A percentile compares a stretch with the other conserved stretches of the same genome.
These are phyloP conservation scores for Drosophila neonasuta DNA, from an alignment of 2,888 invertebrate species.

Conservation along the genomic window DNA sequence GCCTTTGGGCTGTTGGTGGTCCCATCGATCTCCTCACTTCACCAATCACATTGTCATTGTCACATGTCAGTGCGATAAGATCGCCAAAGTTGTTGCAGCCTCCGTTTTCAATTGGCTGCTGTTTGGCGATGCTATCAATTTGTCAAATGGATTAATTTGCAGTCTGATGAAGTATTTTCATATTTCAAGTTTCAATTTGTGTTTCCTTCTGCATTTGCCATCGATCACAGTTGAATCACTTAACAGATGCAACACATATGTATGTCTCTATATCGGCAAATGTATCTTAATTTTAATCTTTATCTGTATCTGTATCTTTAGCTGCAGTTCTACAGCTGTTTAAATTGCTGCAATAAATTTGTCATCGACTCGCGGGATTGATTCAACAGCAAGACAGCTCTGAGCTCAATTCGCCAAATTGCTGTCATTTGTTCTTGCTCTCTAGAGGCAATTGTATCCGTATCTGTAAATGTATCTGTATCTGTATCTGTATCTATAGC, in stretches of 20 bases:
- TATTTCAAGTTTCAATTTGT: background rate
- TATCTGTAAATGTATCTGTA: background rate
- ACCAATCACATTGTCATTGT: conserved; percentile 49
- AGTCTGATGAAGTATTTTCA: background rate
- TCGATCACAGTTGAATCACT: background rate
- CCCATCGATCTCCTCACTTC: conserved; percentile 35
- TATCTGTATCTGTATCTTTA: conserved; percentile 14
- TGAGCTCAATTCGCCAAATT: conserved; percentile 40
- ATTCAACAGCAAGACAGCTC: conserved; percentile 18
- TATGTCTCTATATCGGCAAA: background rate
- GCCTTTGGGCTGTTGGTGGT: conserved; percentile 37
- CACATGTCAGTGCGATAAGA: conserved; percentile 47
- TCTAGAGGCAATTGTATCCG: conserved; percentile 10
- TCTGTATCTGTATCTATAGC: conserved; percentile 7
- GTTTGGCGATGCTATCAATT: conserved; percentile 1
- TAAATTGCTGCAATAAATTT: conserved; percentile 22
- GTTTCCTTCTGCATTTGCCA: background rate
- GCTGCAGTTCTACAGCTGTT: background rate
- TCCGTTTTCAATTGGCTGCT: conserved; percentile 10
- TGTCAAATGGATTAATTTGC: conserved; percentile 4
- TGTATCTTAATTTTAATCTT: background rate
- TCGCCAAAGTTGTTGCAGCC: conserved; percentile 16
- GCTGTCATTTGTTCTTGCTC: conserved; percentile 37
- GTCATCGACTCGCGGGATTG: conserved; percentile 44
- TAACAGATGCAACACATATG: background rate